Percentiles rank a stretch among this genome's conserved stretches.
phyloP scores from a whole-genome alignment of 2,888 invertebrate species.

The Erynnis tages region DNA sequence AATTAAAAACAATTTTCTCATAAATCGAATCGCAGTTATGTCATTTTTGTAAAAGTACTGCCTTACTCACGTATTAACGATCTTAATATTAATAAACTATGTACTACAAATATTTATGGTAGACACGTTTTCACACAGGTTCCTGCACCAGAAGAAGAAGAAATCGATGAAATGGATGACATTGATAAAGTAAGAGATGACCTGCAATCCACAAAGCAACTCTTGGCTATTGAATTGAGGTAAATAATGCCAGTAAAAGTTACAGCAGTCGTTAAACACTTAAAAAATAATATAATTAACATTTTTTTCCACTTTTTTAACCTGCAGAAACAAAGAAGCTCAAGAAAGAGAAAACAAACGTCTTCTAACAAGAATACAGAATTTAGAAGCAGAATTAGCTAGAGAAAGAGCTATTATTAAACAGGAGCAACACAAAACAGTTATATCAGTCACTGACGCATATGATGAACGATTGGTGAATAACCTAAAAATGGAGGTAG shows the following conservation, averaged over 20 bases:
- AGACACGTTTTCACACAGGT: constrained; percentile 36
- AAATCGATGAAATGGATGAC: constrained; percentile 93
- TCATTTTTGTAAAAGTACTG: too few relatives aligned
- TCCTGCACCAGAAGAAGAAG: constrained; percentile 81
- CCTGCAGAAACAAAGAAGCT: constrained; percentile 91
- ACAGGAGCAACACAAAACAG: constrained; percentile 77
- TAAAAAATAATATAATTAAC: too few relatives aligned
- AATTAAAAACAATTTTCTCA: too few relatives aligned
- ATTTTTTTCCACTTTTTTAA: constrained; percentile 8
- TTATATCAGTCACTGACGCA: constrained; percentile 77
- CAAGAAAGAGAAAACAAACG: constrained; percentile 93
- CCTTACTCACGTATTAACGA: too few relatives aligned
- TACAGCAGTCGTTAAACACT: too few relatives aligned
- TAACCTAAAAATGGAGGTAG: constrained; percentile 87
- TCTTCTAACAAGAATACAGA: constrained; percentile 88
- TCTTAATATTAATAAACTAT: too few relatives aligned
- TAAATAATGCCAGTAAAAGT: too few relatives aligned
- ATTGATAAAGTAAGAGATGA: constrained; percentile 95
- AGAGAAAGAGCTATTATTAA: constrained; percentile 83
- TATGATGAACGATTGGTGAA: constrained; percentile 85
- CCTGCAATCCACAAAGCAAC: constrained; percentile 94
- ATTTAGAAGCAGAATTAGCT: constrained; percentile 90
- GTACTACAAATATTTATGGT: neutral
- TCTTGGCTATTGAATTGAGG: constrained; percentile 91
- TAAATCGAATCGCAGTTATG: too few relatives aligned